Conservation (phyloP, 2,888 invertebrate genomes). For the Muscina levida region DNA sequence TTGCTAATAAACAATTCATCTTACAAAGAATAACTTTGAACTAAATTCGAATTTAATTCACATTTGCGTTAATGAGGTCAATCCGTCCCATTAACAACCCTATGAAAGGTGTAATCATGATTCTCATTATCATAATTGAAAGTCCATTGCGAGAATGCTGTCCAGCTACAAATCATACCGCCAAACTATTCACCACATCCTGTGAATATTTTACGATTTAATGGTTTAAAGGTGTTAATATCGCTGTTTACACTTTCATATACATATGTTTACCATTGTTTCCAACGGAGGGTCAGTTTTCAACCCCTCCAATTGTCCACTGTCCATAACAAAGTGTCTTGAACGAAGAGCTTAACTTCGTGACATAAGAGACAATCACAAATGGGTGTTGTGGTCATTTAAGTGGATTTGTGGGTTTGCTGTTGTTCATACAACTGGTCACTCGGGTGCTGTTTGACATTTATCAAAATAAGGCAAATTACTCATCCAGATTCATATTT, state of each 20-base stretch:
- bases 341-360: no score
- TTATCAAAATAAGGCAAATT: no score
- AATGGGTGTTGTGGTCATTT: conserved; percentile 4
- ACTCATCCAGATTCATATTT: no score
- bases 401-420: neutral
- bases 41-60: no score
- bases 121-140: conserved; percentile 47
- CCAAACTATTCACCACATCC: neutral
- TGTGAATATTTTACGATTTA: no score
- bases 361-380: no score
- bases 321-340: neutral
- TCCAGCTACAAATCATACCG: neutral
- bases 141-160: conserved; percentile 45
- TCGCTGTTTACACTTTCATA: neutral
- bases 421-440: no score
- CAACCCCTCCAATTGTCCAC: conserved; percentile 8
- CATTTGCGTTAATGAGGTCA: no score
- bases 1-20: no score
- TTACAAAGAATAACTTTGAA: no score
- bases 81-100: conserved; percentile 3
- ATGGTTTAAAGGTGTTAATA: conserved; percentile 5
- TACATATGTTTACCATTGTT: neutral
- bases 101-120: conserved; percentile 49
- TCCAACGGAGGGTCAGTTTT: neutral
- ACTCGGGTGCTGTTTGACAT: no score